Conservation (phyloP, 2,113 vertebrate genomes). For the Genyomyrus donnyi region DNA sequence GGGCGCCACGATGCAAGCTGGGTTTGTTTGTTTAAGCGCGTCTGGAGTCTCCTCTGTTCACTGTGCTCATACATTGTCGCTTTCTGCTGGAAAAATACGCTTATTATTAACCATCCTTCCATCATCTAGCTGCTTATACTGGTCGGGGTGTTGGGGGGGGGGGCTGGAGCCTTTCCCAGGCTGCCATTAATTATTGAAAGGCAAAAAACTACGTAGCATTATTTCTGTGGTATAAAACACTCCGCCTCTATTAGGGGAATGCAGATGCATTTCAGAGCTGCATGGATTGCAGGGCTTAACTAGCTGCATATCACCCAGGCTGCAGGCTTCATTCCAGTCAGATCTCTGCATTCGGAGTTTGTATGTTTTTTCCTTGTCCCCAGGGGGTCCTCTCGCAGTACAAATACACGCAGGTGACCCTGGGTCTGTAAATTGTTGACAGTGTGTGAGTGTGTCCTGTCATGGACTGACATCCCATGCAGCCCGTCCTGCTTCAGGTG, state of each 20-base stretch:
- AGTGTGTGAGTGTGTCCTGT: conserved; percentile 35
- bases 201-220: conserved; percentile 23
- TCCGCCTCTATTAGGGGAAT: conserved; percentile 25
- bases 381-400: background rate
- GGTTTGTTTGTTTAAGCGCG: conserved; percentile 20
- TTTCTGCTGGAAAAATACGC: background rate
- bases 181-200: conserved; percentile 31
- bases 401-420: conserved; percentile 29
- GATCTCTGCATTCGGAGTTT: background rate
- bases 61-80: background rate
- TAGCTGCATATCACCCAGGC: background rate
- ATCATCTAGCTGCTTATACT: background rate
- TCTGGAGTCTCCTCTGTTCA: background rate
- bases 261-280: conserved; percentile 39
- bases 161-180: background rate
- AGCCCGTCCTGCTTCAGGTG: background rate
- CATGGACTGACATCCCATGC: conserved; percentile 22
- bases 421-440: background rate
- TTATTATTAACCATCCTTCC: conserved; percentile 16
- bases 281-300: conserved; percentile 34
- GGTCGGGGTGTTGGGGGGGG: background rate
- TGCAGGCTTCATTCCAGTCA: background rate
- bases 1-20: conserved; percentile 6
- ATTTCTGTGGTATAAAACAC: conserved; percentile 15
- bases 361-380: background rate